Evolutionary conservation across 2,888 invertebrate species (phyloP).

Genomic region (Pristionchus japonicus): DNA sequence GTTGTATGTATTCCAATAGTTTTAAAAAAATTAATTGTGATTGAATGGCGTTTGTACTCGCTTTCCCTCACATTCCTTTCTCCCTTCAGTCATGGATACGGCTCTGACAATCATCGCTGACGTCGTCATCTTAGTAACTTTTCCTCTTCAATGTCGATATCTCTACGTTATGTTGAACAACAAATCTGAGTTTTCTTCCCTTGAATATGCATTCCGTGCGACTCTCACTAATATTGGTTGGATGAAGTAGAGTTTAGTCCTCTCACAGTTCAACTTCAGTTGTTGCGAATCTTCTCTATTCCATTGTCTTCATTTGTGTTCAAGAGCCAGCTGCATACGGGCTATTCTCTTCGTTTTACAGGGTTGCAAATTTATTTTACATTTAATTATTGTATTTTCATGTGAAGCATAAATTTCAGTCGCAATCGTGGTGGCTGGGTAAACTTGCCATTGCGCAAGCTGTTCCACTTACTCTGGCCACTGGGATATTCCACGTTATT

Average conservation of each 20-base stretch:
- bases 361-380: not conserved
- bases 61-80: no score
- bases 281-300: not conserved
- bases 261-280: not conserved
- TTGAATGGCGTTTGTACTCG: no score
- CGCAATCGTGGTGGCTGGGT: not conserved
- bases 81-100: not conserved
- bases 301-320: not conserved
- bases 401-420: no score
- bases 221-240: not conserved
- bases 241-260: not conserved
- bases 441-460: not conserved
- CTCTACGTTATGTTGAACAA: not conserved
- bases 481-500: not conserved
- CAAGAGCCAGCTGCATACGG: not conserved
- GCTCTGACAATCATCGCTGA: not conserved
- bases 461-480: not conserved
- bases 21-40: no score
- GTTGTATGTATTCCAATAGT: no score
- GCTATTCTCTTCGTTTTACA: not conserved
- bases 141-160: conserved; percentile 16
- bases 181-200: not conserved
- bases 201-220: not conserved
- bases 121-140: not conserved
- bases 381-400: not conserved